phyloP scores from a whole-genome alignment of 2,113 vertebrate genomes.

The Salvelinus sp. region DNA sequence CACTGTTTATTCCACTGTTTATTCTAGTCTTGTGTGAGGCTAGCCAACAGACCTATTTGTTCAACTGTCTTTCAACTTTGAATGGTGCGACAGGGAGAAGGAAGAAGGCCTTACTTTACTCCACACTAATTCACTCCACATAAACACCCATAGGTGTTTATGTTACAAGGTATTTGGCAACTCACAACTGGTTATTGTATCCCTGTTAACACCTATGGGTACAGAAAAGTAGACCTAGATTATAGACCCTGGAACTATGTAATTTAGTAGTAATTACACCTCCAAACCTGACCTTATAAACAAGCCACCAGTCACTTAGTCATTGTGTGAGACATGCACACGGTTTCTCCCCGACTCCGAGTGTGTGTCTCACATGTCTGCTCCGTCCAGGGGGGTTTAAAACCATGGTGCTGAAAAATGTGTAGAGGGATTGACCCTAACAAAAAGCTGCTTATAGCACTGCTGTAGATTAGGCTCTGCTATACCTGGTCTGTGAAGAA shows the following conservation, averaged over 20 bases:
- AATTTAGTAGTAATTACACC: not conserved
- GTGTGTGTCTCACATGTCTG: not conserved
- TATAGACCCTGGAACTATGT: not conserved
- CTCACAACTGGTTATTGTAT: too few species aligned
- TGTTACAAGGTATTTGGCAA: not conserved
- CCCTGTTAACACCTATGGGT: too few species aligned
- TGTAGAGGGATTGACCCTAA: not conserved
- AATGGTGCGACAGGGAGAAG: not conserved
- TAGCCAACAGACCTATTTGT: not conserved
- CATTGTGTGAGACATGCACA: too few species aligned
- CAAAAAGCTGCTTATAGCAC: too few species aligned
- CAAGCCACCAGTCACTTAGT: not conserved
- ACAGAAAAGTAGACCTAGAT: not conserved
- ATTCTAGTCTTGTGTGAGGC: conserved; percentile 9
- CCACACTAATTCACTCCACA: not conserved
- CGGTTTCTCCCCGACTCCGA: not conserved
- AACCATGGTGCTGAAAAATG: not conserved
- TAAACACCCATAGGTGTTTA: not conserved
- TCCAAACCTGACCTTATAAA: not conserved
- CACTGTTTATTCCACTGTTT: not conserved
- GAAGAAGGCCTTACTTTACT: not conserved
- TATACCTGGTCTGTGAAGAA: too few species aligned
- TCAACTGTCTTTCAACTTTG: not conserved
- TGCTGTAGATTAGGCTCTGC: too few species aligned
- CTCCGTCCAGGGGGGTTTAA: not conserved